Percentiles rank a stretch among this genome's conserved stretches.
These are phyloP conservation scores for Bucco capensis DNA, from an alignment of 2,113 vertebrate species.

Conservation along the genomic window DNA sequence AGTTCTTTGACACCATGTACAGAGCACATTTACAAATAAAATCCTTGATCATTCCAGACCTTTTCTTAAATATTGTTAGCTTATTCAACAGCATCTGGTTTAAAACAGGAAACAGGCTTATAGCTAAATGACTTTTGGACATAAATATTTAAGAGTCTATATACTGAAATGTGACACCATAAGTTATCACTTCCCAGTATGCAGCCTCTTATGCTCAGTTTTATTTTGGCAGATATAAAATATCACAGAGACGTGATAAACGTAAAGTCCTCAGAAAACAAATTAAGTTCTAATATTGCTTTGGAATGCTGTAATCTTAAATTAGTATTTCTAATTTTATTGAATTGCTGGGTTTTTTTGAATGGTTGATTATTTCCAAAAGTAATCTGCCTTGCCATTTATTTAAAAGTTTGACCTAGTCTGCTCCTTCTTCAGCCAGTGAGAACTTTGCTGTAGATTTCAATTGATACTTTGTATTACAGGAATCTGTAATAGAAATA, in stretches of 20 bases:
- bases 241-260: slow-evolving; percentile 34
- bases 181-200: slow-evolving; percentile 54
- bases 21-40: slow-evolving; percentile 43
- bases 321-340: neutral
- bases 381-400: neutral
- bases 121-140: slow-evolving; percentile 59
- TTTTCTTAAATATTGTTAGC: slow-evolving; percentile 66
- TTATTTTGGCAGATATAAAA: slow-evolving; percentile 63
- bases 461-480: neutral
- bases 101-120: slow-evolving; percentile 72
- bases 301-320: slow-evolving; percentile 11
- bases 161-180: slow-evolving; percentile 65
- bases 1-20: slow-evolving; percentile 24
- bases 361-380: neutral
- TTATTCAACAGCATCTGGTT: slow-evolving; percentile 55
- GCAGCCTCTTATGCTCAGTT: slow-evolving; percentile 58
- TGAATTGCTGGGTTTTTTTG: neutral
- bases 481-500: neutral
- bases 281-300: slow-evolving; percentile 16
- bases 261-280: slow-evolving; percentile 24
- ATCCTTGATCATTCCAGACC: slow-evolving; percentile 40
- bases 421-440: neutral
- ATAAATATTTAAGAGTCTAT: slow-evolving; percentile 67
- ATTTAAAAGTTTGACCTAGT: neutral
- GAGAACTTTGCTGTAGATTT: neutral